Percentiles rank a stretch among this genome's conserved stretches.
phyloP scores from a whole-genome alignment of 2,113 vertebrate species.

The Edolisoma coerulescens region DNA sequence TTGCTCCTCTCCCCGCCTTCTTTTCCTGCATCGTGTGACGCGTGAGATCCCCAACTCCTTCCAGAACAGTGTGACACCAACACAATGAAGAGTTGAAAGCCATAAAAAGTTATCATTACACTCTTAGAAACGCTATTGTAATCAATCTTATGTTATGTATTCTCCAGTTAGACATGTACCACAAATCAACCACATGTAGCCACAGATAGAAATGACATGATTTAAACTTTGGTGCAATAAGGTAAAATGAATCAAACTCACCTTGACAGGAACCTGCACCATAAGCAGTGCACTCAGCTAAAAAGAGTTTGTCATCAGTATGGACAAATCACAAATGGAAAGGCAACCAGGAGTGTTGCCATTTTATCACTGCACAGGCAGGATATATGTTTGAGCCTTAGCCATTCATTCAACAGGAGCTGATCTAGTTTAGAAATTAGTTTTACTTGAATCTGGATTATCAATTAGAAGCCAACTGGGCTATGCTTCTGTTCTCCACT shows the following conservation, averaged over 20 bases:
- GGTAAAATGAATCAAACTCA: conserved; percentile 68
- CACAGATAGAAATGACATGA: conserved; percentile 67
- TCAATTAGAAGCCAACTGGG: not conserved
- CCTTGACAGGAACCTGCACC: conserved; percentile 39
- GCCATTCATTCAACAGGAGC: not conserved
- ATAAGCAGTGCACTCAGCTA: conserved; percentile 20
- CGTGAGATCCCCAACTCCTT: not conserved
- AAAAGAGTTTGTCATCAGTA: conserved; percentile 25
- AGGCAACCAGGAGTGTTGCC: not conserved
- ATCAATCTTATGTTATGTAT: conserved; percentile 64
- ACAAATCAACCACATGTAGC: conserved; percentile 65
- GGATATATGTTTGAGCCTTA: not conserved
- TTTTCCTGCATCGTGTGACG: not conserved
- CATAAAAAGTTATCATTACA: conserved; percentile 56
- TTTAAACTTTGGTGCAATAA: conserved; percentile 70
- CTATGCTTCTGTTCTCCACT: not conserved
- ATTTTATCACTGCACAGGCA: not conserved
- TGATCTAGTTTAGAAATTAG: not conserved
- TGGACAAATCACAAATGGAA: conserved; percentile 3
- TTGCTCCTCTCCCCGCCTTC: not conserved
- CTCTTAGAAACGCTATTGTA: conserved; percentile 54
- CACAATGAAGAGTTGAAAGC: conserved; percentile 35
- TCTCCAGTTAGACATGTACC: conserved; percentile 46
- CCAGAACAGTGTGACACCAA: not conserved
- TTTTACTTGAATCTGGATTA: not conserved